Conservation (phyloP, 2,888 invertebrate species). For the Cantharis rustica region DNA sequence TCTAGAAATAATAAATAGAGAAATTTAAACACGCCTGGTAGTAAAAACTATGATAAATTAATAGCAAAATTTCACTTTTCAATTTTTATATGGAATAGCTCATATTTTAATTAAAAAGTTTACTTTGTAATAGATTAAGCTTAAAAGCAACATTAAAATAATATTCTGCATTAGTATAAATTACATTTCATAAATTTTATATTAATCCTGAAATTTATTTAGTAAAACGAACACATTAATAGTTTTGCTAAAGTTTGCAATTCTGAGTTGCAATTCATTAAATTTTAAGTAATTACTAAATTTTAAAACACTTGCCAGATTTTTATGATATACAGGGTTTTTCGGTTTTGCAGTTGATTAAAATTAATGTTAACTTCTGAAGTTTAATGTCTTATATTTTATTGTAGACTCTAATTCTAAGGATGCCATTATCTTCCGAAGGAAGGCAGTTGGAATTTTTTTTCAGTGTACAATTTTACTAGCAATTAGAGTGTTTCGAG, state of each 20-base stretch:
- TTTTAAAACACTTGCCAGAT: not conserved
- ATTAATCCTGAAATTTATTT: not conserved
- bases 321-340: no score
- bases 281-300: not conserved
- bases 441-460: no score
- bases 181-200: not conserved
- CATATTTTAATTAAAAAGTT: not conserved
- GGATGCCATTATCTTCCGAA: no score
- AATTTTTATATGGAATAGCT: not conserved
- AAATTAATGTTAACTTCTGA: no score
- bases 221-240: not conserved
- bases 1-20: not conserved
- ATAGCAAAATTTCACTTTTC: not conserved
- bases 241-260: not conserved
- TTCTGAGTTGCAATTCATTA: not conserved
- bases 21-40: not conserved
- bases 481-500: no score
- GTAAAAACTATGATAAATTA: not conserved
- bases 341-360: no score
- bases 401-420: no score
- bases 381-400: no score
- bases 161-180: not conserved
- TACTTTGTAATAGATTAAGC: not conserved
- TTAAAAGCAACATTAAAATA: not conserved
- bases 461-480: no score